These are phyloP conservation scores for Colletes collaris DNA, from an alignment of 2,888 invertebrate species.

Conservation along the genomic window DNA sequence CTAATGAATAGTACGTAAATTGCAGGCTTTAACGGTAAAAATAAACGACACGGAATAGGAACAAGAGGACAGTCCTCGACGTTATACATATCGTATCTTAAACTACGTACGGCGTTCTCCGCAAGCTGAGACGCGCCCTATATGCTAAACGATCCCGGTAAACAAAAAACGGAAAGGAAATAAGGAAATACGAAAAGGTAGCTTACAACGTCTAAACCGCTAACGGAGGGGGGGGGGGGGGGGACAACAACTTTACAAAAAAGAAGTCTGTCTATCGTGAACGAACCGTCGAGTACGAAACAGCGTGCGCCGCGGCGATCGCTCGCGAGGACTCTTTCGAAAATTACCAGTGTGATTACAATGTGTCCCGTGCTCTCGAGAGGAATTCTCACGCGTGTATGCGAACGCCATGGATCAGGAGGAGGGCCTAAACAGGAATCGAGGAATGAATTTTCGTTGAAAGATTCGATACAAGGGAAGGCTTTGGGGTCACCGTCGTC, in stretches of 20 bases:
- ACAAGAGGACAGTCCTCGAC: slow-evolving; percentile 51
- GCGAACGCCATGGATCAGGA: background rate
- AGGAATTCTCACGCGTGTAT: background rate
- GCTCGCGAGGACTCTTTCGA: slow-evolving; percentile 3
- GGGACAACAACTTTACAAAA: background rate
- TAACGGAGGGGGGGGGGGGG: background rate
- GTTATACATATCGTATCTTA: slow-evolving; percentile 29
- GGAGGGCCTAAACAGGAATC: background rate
- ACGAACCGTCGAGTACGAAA: background rate
- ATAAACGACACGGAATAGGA: slow-evolving; percentile 51
- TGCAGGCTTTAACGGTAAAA: slow-evolving; percentile 23
- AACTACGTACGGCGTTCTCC: slow-evolving; percentile 18
- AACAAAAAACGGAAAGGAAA: background rate
- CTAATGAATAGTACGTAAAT: slow-evolving; percentile 27
- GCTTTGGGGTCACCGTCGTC: background rate
- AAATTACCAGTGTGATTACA: background rate
- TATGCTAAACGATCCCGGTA: slow-evolving; percentile 4
- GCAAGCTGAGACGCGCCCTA: background rate
- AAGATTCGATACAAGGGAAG: background rate
- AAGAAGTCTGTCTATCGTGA: background rate
- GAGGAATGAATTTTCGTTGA: slow-evolving; percentile 6
- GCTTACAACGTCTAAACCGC: background rate
- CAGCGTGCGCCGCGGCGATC: background rate
- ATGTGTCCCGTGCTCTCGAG: background rate
- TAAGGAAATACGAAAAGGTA: background rate